Evolutionary conservation across 2,888 invertebrate genomes (phyloP), one percentile per base, ranked within the genome.

Genomic region (Liopterus haemorrhoidalis): DNA sequence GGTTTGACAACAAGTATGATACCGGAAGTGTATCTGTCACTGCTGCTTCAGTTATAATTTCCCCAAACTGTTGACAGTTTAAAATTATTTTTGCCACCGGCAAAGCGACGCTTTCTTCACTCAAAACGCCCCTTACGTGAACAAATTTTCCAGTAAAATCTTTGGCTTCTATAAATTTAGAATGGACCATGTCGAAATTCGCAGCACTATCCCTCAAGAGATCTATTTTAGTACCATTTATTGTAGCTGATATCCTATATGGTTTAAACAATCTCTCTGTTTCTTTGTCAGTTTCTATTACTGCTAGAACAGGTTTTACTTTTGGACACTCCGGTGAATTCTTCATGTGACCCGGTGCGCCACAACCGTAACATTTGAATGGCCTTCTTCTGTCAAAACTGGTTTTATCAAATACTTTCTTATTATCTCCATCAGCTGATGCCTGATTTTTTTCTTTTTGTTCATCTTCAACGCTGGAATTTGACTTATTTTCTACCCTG

Each of bases 361-460:
- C 32, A 32, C 32, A 32, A 15, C 32, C 32, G 15, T 14, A 14
- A 32, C 32, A 32, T 32, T n/a, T 32, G 15, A 32, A 32, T 14
- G 32, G 32, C 16, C 15, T 6, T 32, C 32, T 32, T 32, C n/a
- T 32, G n/a, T 32, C 32, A 14, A 32, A 32, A 32, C 32, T 32
- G 16, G 5, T 32, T 32, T 32, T 6, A 14, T 32, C 16, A n/a
- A n/a, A n/a, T 12, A 32, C 16, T 14, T 32, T n/a, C n/a, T 32
- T 14, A 15, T 32, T 5, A 14, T 32, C 14, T 14, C 8, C 16
- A 14, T 14, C 16, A 5, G 5, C 16, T 32, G 5, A 8, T 14
- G n/a, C n/a, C 28, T 28, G 28, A 8, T 22, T 8, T n/a, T n/a
- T n/a, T n/a, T n/a, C n/a, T n/a, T n/a, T n/a, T n/a, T n/a, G n/a